Base-by-base conservation (phyloP, 2,113 vertebrate genomes). In the Corapipo altera region DNA sequence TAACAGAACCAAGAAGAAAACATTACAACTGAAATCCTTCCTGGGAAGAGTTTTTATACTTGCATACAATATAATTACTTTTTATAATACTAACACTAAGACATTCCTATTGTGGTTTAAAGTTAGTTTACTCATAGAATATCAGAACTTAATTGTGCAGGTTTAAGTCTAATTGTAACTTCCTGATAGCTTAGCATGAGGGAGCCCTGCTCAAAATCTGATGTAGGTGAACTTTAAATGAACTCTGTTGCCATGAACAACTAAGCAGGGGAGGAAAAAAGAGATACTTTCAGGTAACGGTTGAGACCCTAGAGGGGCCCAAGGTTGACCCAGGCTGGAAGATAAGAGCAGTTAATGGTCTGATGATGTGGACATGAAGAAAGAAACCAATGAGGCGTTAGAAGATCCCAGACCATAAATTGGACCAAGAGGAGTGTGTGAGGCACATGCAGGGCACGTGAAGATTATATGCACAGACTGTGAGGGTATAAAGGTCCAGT, bases 391-490 rank as follows among this genome's bases (percentile, higher is more conserved):
- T 10, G 30, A 54, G 11, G 24, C 6, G 4, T 26, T 2, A 28
- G 37, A 52, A 61, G 24, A 54, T 14, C 8, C 24, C 54, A 54
- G 28, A 32, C 13, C 39, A 62, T 48, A 22, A 69, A 83, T 1
- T n/a, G 39, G 20, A 54, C n/a, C 46, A 61, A 35, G 13, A 32
- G 16, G 21, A 69, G 24, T 1, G 3, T 7, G n/a, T 4, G 2
- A 54, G 39, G 33, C 16, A 39, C 33, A 54, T 39, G 28, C 77
- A 61, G 13, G 16, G 7, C 46, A 82, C 3, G 2, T 5, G n/a
- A 69, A 61, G 39, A 41, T 2, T 3, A 0, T 8, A 12, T 0
- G 0, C 24, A 41, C 7, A 26, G 39, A 46, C 15, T 30, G 8
- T 3, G 39, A 46, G 6, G 20, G 11, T 27, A 54, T 32, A 48